Percentiles rank a stretch among this genome's conserved stretches.
phyloP scores from a whole-genome alignment of 2,888 invertebrate genomes.

The Melipona bicolor region DNA sequence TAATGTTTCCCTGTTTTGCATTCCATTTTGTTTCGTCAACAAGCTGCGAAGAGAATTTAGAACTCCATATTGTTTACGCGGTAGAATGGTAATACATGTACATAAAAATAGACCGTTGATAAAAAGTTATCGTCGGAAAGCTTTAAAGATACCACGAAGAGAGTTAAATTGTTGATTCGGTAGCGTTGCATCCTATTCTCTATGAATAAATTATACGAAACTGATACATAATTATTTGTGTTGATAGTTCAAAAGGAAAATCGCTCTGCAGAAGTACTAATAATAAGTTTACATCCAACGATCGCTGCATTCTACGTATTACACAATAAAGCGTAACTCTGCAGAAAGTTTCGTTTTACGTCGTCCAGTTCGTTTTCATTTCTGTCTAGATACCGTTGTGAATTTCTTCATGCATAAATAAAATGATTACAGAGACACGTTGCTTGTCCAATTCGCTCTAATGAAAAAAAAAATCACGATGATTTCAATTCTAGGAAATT shows the following conservation, averaged over 20 bases:
- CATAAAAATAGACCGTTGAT: not conserved
- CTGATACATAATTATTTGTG: not conserved
- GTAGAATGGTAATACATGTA: too few species aligned
- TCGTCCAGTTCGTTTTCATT: not conserved
- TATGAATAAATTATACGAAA: not conserved
- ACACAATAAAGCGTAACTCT: not conserved
- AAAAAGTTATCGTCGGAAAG: not conserved
- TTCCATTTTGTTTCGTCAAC: not conserved
- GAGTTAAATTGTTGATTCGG: not conserved
- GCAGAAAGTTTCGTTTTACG: not conserved
- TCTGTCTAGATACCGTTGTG: not conserved
- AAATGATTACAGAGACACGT: not conserved
- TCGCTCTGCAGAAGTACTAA: not conserved
- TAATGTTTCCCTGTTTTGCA: slow-evolving; percentile 2
- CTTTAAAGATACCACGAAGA: not conserved
- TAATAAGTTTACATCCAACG: not conserved
- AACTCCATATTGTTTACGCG: not conserved
- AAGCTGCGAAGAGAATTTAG: not conserved
- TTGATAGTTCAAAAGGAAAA: not conserved
- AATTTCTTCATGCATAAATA: slow-evolving; percentile 1
- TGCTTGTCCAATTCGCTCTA: not conserved
- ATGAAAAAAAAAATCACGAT: not conserved
- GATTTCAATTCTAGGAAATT: not conserved
- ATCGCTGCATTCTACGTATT: not conserved
- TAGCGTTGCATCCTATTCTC: too few species aligned